phyloP scores from a whole-genome alignment of 2,113 vertebrate genomes.

The Falcunculus frontatus region DNA sequence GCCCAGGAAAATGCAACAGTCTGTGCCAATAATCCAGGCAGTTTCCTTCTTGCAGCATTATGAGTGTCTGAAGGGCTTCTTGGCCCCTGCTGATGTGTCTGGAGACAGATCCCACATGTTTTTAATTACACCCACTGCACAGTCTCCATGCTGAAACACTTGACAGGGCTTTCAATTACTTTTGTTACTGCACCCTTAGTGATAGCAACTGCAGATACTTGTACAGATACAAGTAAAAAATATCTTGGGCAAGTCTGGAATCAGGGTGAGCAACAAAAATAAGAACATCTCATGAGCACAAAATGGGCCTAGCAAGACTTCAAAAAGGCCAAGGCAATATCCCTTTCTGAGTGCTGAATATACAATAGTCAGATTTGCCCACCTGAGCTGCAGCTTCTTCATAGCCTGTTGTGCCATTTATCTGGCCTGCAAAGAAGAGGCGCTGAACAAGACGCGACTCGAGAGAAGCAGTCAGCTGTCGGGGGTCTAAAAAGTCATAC shows the following conservation, averaged over 20 bases:
- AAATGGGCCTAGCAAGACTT: not conserved
- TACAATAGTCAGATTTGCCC: not conserved
- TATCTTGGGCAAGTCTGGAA: not conserved
- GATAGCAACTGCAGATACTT: not conserved
- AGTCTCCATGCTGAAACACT: not conserved
- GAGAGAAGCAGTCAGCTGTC: slow-evolving; percentile 83
- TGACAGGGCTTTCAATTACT: not conserved
- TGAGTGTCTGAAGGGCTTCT: not conserved
- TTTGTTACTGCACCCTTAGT: not conserved
- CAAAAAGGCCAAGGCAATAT: not conserved
- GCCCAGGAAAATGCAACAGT: not conserved
- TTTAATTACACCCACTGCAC: not conserved
- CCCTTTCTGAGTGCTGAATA: not conserved
- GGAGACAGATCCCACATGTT: not conserved
- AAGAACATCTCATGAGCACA: not conserved
- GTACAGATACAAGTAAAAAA: not conserved
- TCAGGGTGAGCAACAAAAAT: rapidly evolving
- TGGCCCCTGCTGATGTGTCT: not conserved
- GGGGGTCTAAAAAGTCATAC: slow-evolving; percentile 93
- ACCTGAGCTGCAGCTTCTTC: slow-evolving; percentile 97
- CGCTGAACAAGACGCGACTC: slow-evolving; percentile 85
- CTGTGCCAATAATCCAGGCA: not conserved
- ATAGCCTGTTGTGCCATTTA: slow-evolving; percentile 96
- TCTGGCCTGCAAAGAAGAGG: slow-evolving; percentile 94
- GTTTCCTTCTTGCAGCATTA: not conserved